Conservation (phyloP, 2,113 vertebrate species). For the Saimiri boliviensis region DNA sequence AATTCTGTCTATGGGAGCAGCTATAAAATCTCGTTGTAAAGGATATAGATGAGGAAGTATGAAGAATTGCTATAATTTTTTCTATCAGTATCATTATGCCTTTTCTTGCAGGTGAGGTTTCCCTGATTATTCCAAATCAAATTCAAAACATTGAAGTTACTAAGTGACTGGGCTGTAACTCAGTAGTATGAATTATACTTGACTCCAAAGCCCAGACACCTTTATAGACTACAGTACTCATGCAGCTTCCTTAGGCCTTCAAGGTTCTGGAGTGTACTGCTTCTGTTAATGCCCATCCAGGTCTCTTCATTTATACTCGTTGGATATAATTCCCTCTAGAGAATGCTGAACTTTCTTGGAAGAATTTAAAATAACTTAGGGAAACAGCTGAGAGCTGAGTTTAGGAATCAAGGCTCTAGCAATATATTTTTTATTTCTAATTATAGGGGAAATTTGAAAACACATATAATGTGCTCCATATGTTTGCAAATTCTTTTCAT, state of each 20-base stretch:
- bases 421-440: constrained; percentile 7
- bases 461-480: background rate
- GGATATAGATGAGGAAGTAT: background rate
- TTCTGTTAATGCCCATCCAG: background rate
- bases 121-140: background rate
- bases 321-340: background rate
- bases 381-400: background rate
- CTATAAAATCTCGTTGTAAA: background rate
- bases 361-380: constrained; percentile 25
- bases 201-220: background rate
- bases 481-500: constrained; percentile 20
- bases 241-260: background rate
- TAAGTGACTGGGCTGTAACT: background rate
- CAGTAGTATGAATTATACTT: background rate
- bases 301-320: background rate
- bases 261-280: background rate
- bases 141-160: background rate
- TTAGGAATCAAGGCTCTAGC: background rate
- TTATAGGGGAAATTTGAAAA: constrained; percentile 36
- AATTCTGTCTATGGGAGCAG: background rate
- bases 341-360: background rate
- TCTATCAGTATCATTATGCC: background rate
- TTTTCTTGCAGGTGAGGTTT: background rate
- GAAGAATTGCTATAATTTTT: background rate
- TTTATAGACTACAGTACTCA: fast-evolving